Evolutionary conservation across 1,140 invertebrate species (phyloP), one percentile per base, ranked within the genome.

Genomic region (Portunus trituberculatus): DNA sequence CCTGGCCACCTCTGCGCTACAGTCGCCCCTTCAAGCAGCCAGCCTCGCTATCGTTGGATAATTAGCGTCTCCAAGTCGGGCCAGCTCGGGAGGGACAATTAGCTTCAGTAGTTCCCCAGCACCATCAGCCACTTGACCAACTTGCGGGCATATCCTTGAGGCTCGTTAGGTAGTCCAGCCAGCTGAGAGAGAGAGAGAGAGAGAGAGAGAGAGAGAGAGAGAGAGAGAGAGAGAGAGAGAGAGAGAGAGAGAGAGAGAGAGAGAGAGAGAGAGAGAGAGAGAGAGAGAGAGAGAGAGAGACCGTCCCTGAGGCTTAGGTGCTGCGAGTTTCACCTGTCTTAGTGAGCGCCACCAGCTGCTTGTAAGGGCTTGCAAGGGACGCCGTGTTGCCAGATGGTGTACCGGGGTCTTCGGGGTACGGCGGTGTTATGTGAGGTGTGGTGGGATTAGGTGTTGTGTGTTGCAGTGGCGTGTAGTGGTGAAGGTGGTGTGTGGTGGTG

Each of bases 61-160:
- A 76, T 76, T 76, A 76, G 67, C 67, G 67, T 76, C 67, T 76
- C 67, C 67, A 76, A 76, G 67, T 76, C 67, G 25, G 67, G 45
- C 87, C 39, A 89, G 39, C 87, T 20, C 46, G 8, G 39, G 16
- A 46, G 10, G 28, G 87, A 89, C 32, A 89, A 89, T 46, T 46
- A 46, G 87, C 39, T n/a, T 89, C 32, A 89, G 87, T 46, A 89
- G 87, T 89, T 89, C 10, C 8, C 16, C 39, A 89, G 87, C 39
- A 48, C n/a, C 39, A 28, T 10, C 39, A 89, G 39, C 87, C 87
- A 45, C 87, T 89, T 89, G 87, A 89, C 87, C 87, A 89, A 89
- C 39, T 89, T 89, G 31, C n/a, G 87, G 39, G 25, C 25, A 39
- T 89, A 28, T n/a, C 87, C 87, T 39, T 20, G 87, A 89, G 39